phyloP scores from a whole-genome alignment of 2,113 vertebrate genomes.

The Otis tarda region DNA sequence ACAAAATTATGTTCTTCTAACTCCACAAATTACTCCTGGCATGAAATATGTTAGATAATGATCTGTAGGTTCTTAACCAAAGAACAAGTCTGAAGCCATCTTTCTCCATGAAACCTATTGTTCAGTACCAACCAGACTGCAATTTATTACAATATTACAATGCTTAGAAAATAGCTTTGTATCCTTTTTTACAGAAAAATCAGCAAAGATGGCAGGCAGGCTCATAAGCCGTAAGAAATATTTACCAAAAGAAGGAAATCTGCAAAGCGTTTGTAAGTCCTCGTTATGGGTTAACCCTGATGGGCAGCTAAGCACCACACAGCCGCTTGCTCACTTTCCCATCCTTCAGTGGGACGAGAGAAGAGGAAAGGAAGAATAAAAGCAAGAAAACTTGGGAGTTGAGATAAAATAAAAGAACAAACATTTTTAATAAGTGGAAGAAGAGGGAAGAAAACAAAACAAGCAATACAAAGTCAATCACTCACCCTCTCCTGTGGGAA shows the following conservation, averaged over 20 bases:
- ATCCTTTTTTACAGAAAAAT: not conserved
- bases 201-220: not conserved
- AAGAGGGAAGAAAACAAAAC: not conserved
- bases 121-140: not conserved
- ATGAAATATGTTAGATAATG: not conserved
- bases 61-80: not conserved
- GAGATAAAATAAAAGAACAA: not conserved
- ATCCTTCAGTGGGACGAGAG: rapidly evolving
- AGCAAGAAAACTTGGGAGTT: not conserved
- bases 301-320: not conserved
- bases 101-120: not conserved
- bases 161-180: not conserved
- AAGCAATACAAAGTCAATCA: not conserved
- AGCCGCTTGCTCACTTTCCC: not conserved
- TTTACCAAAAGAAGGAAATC: not conserved
- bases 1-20: not conserved
- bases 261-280: not conserved
- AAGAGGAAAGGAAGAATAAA: not conserved
- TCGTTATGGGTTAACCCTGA: not conserved
- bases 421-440: not conserved
- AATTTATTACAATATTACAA: not conserved
- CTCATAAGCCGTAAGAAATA: not conserved
- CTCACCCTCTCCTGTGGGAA: not conserved
- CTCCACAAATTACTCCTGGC: not conserved
- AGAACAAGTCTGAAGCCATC: not conserved